Evolutionary conservation across 2,888 invertebrate species (phyloP).

Genomic region (Cephus nigrinus): DNA sequence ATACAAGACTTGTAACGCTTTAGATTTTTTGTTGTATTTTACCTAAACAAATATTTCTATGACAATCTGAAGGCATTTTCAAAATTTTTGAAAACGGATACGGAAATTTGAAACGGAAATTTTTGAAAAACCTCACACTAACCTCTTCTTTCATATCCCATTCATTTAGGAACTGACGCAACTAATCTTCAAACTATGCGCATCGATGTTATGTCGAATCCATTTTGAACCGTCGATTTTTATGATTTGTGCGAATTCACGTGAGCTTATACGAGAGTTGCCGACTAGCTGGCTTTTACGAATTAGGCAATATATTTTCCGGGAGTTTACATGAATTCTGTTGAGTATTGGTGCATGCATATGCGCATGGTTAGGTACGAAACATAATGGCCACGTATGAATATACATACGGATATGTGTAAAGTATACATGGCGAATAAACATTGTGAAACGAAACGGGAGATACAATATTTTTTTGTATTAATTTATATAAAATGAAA

Average conservation of each 20-base stretch:
- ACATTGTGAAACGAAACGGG: neutral
- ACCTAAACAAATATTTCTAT: too few relatives aligned
- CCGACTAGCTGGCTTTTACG: neutral
- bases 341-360: neutral
- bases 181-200: too few relatives aligned
- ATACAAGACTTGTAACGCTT: neutral
- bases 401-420: neutral
- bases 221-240: neutral
- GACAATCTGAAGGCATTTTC: too few relatives aligned
- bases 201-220: too few relatives aligned
- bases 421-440: neutral
- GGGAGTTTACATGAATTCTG: neutral
- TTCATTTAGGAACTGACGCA: too few relatives aligned
- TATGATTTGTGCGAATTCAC: neutral
- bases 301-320: neutral
- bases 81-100: too few relatives aligned
- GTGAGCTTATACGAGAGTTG: neutral
- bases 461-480: neutral
- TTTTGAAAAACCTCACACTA: too few relatives aligned
- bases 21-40: neutral
- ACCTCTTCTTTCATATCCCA: too few relatives aligned
- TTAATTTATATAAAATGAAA: too few relatives aligned
- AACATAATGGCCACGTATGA: neutral
- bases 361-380: neutral
- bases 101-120: too few relatives aligned